Percentiles rank a stretch among this genome's conserved stretches.
Evolutionary conservation across 2,113 vertebrate genomes (phyloP).

Genomic region (Martes martes): DNA sequence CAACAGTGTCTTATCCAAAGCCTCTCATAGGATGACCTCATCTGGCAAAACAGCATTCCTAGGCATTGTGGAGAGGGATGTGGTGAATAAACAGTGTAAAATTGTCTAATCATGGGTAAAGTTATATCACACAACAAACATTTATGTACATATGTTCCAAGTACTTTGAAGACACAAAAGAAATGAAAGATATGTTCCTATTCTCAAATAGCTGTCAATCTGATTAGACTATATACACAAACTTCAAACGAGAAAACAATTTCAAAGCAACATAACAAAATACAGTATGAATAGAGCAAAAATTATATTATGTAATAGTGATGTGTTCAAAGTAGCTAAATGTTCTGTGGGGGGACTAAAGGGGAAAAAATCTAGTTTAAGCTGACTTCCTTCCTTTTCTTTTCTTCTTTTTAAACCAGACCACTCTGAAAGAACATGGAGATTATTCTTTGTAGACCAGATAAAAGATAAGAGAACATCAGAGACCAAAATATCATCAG

Average conservation of each 20-base stretch:
- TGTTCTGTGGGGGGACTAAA: neutral
- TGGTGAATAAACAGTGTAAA: neutral
- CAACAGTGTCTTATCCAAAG: neutral
- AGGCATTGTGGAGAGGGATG: neutral
- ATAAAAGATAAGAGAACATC: slow-evolving; percentile 46
- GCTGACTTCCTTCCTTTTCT: neutral
- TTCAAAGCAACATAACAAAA: slow-evolving; percentile 14
- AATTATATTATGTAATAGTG: neutral
- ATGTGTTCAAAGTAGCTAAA: neutral
- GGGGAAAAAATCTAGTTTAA: neutral
- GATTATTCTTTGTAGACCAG: neutral
- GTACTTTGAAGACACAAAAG: neutral
- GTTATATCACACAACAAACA: neutral
- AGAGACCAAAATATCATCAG: slow-evolving; percentile 36
- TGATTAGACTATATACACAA: neutral
- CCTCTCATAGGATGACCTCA: neutral
- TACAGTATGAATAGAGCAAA: neutral
- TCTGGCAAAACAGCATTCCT: neutral
- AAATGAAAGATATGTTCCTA: neutral
- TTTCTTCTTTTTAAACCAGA: neutral
- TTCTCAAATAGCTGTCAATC: neutral
- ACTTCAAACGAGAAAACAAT: slow-evolving; percentile 35
- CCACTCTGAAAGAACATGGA: neutral
- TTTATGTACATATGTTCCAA: neutral
- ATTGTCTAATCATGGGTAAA: neutral